These are phyloP conservation scores for Dendrolimus pini DNA, from an alignment of 2,888 invertebrate species.

Conservation along the genomic window DNA sequence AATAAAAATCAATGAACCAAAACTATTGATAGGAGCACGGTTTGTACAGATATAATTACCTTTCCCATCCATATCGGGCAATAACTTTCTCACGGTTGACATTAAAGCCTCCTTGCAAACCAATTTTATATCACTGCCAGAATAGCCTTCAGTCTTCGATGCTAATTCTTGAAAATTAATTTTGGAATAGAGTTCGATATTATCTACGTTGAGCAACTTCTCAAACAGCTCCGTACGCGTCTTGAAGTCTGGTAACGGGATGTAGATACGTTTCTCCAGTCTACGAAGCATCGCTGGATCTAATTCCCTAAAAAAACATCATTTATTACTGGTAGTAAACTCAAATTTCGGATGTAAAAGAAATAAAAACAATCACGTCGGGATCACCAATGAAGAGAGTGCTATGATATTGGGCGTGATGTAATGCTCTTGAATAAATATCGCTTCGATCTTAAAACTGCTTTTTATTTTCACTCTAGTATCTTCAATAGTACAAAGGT, in stretches of 20 bases:
- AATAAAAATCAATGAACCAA: no score
- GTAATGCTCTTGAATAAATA: no score
- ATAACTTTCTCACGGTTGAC: slow-evolving; percentile 82
- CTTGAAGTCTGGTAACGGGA: slow-evolving; percentile 83
- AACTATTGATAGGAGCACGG: no score
- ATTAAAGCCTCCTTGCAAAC: slow-evolving; percentile 94
- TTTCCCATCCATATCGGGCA: slow-evolving; percentile 47
- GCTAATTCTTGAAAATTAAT: slow-evolving; percentile 67
- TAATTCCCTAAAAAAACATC: slow-evolving; percentile 79
- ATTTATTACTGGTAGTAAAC: no score
- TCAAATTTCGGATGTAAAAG: no score
- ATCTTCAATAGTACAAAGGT: no score
- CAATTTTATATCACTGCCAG: slow-evolving; percentile 91
- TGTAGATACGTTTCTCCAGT: slow-evolving; percentile 90
- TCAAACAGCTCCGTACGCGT: slow-evolving; percentile 83
- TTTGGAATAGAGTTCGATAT: slow-evolving; percentile 57
- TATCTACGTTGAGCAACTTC: slow-evolving; percentile 72
- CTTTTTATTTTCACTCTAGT: no score
- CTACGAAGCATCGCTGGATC: slow-evolving; percentile 92
- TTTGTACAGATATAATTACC: slow-evolving; percentile 20
- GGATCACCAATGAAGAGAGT: no score
- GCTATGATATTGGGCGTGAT: no score
- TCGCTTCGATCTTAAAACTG: no score
- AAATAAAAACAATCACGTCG: no score
- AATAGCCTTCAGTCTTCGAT: slow-evolving; percentile 82